Percentiles rank a stretch among this genome's conserved stretches.
These are phyloP conservation scores for Phrixothrix hirtus DNA, from an alignment of 2,888 invertebrate species.

Conservation along the genomic window DNA sequence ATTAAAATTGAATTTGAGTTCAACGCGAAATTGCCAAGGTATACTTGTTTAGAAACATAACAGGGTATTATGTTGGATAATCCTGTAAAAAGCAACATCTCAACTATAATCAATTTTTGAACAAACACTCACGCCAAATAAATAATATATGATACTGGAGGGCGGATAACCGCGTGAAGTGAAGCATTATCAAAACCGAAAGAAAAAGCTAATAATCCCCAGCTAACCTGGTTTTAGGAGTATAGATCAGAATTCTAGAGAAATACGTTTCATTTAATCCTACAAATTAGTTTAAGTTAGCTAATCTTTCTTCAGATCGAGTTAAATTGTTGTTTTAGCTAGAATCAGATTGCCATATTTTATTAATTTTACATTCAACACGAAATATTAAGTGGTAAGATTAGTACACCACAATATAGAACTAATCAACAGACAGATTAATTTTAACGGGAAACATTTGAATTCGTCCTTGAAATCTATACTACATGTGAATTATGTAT, in stretches of 20 bases:
- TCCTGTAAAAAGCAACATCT: not conserved
- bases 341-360: not conserved
- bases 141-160: not conserved
- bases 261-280: constrained; percentile 22
- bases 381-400: too few relatives aligned
- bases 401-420: not conserved
- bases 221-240: constrained; percentile 11
- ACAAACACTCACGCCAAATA: not conserved
- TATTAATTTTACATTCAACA: too few relatives aligned
- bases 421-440: not conserved
- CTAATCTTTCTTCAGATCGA: constrained; percentile 15
- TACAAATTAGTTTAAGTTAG: constrained; percentile 22
- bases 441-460: not conserved
- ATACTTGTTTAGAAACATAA: not conserved
- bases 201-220: constrained; percentile 14
- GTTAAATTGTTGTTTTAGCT: too few relatives aligned
- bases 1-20: not conserved
- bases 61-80: not conserved
- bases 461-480: not conserved
- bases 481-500: too few relatives aligned
- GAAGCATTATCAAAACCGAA: constrained; percentile 9
- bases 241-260: constrained; percentile 13
- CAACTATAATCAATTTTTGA: not conserved
- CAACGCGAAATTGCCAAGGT: not conserved
- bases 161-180: not conserved